Conservation (phyloP, 2,113 vertebrate species). For the Syngnathus typhle region DNA sequence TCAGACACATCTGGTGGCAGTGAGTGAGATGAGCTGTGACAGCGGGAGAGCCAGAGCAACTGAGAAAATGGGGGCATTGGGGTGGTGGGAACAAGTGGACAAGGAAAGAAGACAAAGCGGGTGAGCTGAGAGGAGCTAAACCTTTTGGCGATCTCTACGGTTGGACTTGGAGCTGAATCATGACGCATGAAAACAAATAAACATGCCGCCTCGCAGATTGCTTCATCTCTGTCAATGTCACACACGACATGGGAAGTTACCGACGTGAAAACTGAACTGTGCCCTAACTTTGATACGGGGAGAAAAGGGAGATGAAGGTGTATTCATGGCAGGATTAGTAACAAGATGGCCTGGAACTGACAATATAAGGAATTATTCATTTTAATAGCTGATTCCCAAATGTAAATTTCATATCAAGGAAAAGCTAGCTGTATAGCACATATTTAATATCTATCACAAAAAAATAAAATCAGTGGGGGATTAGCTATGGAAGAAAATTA, state of each 20-base stretch:
- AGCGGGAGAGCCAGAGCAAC: conserved; percentile 8
- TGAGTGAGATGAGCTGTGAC: conserved; percentile 3
- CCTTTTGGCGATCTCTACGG: conserved; percentile 3
- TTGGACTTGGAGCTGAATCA: conserved; percentile 20
- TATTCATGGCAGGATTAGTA: background rate
- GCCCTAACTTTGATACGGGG: background rate
- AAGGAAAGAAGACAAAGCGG: background rate
- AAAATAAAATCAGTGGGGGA: background rate
- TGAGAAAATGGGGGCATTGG: conserved; percentile 13
- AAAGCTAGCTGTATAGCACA: background rate
- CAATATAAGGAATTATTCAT: background rate
- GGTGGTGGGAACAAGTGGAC: conserved; percentile 3
- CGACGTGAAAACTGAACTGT: background rate
- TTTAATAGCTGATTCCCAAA: background rate
- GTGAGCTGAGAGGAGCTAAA: background rate
- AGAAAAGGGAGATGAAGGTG: background rate
- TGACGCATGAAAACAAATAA: conserved; percentile 1
- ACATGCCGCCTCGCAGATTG: background rate
- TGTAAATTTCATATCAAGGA: background rate
- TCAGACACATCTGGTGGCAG: conserved; percentile 31
- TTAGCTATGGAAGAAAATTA: too few relatives aligned
- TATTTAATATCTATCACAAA: too few relatives aligned
- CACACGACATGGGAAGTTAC: background rate
- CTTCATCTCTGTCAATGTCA: background rate
- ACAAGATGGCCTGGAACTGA: background rate